Conservation (phyloP, 2,888 invertebrate species). For the Formica aserva region DNA sequence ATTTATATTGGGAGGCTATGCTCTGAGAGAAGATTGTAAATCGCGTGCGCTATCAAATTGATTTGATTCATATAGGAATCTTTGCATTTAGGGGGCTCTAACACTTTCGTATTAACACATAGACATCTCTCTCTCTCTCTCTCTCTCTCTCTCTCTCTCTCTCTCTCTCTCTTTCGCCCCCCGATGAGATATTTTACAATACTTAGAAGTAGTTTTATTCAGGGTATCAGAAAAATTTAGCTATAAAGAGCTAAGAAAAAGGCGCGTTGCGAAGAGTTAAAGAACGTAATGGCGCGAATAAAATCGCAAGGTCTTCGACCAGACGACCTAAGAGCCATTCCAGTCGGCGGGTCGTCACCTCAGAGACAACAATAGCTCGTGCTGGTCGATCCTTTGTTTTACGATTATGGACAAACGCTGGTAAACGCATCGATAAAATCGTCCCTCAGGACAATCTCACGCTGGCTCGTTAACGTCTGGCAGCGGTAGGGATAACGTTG, state of each 20-base stretch:
- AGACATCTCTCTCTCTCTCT: too few relatives aligned
- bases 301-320: slow-evolving; percentile 19
- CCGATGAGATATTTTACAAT: not conserved
- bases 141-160: too few relatives aligned
- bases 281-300: not conserved
- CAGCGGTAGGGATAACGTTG: slow-evolving; percentile 5
- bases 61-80: not conserved
- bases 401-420: slow-evolving; percentile 26
- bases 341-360: slow-evolving; percentile 6
- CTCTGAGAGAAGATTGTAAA: not conserved
- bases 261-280: not conserved
- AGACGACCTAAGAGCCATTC: not conserved
- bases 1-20: not conserved
- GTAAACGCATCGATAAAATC: slow-evolving; percentile 43
- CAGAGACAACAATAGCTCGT: slow-evolving; percentile 10
- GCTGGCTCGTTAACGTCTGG: slow-evolving; percentile 57
- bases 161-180: too few relatives aligned
- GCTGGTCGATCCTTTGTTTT: slow-evolving; percentile 11
- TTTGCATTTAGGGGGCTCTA: not conserved
- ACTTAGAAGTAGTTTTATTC: not conserved
- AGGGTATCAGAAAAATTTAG: not conserved
- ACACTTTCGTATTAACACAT: not conserved
- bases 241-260: not conserved
- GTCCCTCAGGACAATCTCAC: slow-evolving; percentile 31
- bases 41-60: not conserved